Conservation (phyloP, 2,888 invertebrate genomes). For the Spodoptera exigua region DNA sequence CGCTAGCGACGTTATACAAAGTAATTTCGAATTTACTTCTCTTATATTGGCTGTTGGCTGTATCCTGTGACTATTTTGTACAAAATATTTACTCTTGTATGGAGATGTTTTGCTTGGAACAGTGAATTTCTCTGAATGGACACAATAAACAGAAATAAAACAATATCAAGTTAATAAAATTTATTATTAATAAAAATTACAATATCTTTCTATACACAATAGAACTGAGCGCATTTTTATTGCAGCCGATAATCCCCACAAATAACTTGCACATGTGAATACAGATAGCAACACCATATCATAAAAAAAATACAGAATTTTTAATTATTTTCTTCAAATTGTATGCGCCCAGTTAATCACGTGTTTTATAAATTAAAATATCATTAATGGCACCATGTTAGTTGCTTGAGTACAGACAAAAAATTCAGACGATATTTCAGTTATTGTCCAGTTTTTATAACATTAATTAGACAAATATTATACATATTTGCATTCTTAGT, state of each 20-base stretch:
- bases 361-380: constrained; percentile 66
- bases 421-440: constrained; percentile 23
- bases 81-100: no score
- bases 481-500: constrained; percentile 10
- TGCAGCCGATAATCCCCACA: background rate
- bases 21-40: no score
- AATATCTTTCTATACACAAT: constrained; percentile 57
- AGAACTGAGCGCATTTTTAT: constrained; percentile 21
- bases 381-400: constrained; percentile 82
- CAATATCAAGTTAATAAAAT: constrained; percentile 70
- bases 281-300: constrained; percentile 15
- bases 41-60: no score
- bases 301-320: no score
- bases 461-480: constrained; percentile 17
- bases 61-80: no score
- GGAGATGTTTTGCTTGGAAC: no score
- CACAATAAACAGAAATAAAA: constrained; percentile 27
- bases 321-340: background rate
- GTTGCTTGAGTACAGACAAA: constrained; percentile 58
- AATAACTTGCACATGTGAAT: background rate
- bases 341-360: constrained; percentile 27
- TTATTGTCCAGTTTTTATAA: background rate
- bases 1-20: background rate
- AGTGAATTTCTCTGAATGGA: no score
- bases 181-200: constrained; percentile 70